These are phyloP conservation scores for Schizaphis graminum DNA, from an alignment of 2,888 invertebrate genomes.

Conservation along the genomic window DNA sequence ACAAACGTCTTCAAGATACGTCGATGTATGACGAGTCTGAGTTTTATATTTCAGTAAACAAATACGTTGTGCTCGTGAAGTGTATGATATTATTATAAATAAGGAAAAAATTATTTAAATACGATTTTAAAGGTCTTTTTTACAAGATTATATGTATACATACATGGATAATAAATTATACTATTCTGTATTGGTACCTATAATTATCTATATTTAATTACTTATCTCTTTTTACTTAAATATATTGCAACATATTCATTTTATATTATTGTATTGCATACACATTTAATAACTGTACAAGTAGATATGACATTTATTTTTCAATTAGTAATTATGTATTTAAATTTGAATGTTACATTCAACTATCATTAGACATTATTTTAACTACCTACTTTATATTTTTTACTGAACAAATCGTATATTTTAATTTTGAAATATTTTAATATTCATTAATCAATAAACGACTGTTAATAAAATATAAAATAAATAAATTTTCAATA, in stretches of 20 bases:
- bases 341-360: neutral
- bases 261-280: too few relatives aligned
- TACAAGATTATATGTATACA: too few relatives aligned
- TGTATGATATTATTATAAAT: too few relatives aligned
- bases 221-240: too few relatives aligned
- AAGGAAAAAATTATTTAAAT: too few relatives aligned
- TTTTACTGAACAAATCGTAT: neutral
- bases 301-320: neutral
- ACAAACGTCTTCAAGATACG: neutral
- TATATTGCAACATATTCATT: too few relatives aligned
- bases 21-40: neutral
- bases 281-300: too few relatives aligned
- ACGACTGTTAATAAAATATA: neutral
- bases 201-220: too few relatives aligned
- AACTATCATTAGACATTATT: neutral
- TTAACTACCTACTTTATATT: neutral
- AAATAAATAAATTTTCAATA: neutral
- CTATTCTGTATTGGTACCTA: too few relatives aligned
- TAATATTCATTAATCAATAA: neutral
- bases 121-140: too few relatives aligned
- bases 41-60: neutral
- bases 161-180: too few relatives aligned
- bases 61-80: neutral
- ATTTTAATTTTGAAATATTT: neutral
- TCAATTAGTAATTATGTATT: neutral